A percentile compares a stretch with the other conserved stretches of the same genome.
These are phyloP conservation scores for Pelodiscus sinensis DNA, from an alignment of 2,113 vertebrate genomes.

Conservation along the genomic window DNA sequence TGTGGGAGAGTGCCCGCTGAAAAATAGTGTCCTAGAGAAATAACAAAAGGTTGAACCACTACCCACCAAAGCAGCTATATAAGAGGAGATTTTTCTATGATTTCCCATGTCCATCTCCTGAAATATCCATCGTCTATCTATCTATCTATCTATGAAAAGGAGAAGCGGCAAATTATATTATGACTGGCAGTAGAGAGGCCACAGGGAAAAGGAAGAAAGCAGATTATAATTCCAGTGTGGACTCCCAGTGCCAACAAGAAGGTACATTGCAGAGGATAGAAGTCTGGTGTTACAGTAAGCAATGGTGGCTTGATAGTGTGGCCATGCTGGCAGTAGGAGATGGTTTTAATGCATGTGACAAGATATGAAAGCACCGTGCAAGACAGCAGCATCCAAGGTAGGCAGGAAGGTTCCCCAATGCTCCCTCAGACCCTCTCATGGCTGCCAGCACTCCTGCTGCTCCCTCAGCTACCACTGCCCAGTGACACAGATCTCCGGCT, in stretches of 20 bases:
- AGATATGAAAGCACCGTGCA: no score
- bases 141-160: not conserved
- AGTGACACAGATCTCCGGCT: no score
- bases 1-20: not conserved
- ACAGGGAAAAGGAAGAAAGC: not conserved
- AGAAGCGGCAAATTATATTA: not conserved
- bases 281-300: not conserved
- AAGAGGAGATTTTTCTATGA: not conserved
- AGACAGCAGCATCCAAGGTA: no score
- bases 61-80: not conserved
- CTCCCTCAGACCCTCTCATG: no score
- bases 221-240: not conserved
- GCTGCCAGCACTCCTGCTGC: no score
- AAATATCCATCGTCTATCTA: not conserved
- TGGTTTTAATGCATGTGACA: no score
- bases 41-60: not conserved
- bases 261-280: not conserved
- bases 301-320: not conserved
- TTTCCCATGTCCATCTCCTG: not conserved
- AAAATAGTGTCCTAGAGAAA: not conserved
- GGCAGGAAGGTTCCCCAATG: no score
- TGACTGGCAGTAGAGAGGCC: not conserved
- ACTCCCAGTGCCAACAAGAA: not conserved
- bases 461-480: no score
- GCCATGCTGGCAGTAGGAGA: not conserved